These are phyloP conservation scores for Pimpla rufipes DNA, from an alignment of 2,888 invertebrate species.

Conservation along the genomic window DNA sequence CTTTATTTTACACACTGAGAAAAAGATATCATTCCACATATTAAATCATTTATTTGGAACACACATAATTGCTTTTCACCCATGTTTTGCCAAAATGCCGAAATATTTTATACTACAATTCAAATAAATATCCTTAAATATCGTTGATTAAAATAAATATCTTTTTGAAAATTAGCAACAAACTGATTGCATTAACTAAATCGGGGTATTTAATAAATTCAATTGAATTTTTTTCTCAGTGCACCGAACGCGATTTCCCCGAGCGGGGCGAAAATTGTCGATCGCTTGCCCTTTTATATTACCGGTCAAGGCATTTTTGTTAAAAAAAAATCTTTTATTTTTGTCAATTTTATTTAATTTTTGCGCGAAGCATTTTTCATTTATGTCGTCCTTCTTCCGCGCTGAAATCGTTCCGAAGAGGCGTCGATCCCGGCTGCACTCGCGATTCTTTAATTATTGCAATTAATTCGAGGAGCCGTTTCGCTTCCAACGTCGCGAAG, in stretches of 20 bases:
- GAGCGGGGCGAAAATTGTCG: constrained; percentile 33
- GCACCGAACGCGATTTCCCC: constrained; percentile 40
- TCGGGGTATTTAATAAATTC: too few relatives aligned
- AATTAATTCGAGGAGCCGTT: constrained; percentile 6
- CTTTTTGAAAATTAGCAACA: too few relatives aligned
- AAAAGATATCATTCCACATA: too few relatives aligned
- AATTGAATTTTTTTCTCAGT: constrained; percentile 6
- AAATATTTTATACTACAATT: too few relatives aligned
- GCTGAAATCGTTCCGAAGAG: constrained; percentile 18
- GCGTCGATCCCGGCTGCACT: constrained; percentile 6
- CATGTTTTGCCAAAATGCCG: too few relatives aligned
- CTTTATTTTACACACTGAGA: too few relatives aligned
- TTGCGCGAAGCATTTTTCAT: background rate
- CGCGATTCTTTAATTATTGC: constrained; percentile 32
- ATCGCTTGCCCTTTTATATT: constrained; percentile 24
- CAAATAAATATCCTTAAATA: too few relatives aligned
- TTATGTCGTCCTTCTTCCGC: background rate
- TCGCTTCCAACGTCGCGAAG: constrained; percentile 46
- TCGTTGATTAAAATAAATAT: too few relatives aligned
- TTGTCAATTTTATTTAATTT: constrained; percentile 34
- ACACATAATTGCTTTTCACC: too few relatives aligned
- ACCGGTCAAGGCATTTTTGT: constrained; percentile 33
- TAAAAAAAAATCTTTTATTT: constrained; percentile 29
- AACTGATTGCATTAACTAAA: too few relatives aligned
- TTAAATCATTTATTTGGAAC: too few relatives aligned